These are phyloP conservation scores for Euglossa dilemma DNA, from an alignment of 1,140 invertebrate genomes.

Conservation along the genomic window DNA sequence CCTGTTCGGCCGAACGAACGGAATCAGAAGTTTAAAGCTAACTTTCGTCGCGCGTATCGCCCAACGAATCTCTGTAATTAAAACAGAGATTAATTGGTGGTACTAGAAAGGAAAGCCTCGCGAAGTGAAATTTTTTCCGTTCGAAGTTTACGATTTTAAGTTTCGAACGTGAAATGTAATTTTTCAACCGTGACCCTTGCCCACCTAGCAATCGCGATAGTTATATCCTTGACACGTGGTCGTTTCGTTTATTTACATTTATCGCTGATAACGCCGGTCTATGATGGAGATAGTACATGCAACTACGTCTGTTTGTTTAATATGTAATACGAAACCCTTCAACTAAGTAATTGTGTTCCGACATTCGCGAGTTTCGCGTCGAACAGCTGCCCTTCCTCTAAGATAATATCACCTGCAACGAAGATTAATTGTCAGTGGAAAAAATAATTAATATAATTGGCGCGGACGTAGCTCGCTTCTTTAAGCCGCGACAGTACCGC, in stretches of 20 bases:
- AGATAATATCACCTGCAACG: too few relatives aligned
- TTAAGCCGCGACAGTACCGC: too few relatives aligned
- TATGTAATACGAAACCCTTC: not conserved
- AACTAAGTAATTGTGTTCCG: not conserved
- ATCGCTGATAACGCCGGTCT: not conserved
- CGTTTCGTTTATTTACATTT: constrained; percentile 29
- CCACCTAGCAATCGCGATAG: not conserved
- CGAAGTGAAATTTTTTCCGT: too few relatives aligned
- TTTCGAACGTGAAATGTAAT: not conserved
- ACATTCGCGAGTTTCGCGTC: not conserved
- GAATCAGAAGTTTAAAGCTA: too few relatives aligned
- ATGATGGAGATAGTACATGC: constrained; percentile 38
- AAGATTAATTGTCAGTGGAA: too few relatives aligned
- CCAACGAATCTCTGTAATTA: too few relatives aligned
- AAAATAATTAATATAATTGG: too few relatives aligned
- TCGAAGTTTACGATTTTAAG: not conserved
- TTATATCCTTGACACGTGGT: constrained; percentile 22
- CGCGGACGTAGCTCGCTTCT: too few relatives aligned
- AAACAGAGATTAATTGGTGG: not conserved
- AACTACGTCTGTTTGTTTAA: constrained; percentile 15
- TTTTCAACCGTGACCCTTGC: not conserved
- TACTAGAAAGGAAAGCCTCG: too few relatives aligned
- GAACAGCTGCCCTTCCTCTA: too few relatives aligned
- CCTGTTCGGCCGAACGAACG: too few relatives aligned
- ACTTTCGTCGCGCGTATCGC: too few relatives aligned